A percentile compares a stretch with the other conserved stretches of the same genome.
These are phyloP conservation scores for Eciton burchellii DNA, from an alignment of 1,140 invertebrate genomes.

Conservation along the genomic window DNA sequence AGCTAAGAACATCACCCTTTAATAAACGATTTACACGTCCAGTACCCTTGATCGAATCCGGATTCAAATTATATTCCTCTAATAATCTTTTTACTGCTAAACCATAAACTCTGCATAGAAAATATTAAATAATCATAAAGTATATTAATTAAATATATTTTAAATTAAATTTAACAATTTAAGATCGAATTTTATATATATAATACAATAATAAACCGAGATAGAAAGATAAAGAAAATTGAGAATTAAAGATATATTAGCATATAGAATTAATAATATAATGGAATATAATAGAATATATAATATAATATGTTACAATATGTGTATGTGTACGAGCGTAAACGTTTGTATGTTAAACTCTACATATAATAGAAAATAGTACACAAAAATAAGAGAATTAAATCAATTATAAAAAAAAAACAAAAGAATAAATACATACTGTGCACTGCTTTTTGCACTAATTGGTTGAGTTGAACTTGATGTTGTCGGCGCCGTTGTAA, in stretches of 20 bases:
- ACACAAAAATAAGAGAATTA: neutral
- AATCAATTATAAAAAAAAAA: constrained; percentile 14
- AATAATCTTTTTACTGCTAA: constrained; percentile 88
- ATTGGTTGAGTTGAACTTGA: constrained; percentile 74
- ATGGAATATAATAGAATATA: no score
- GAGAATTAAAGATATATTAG: no score
- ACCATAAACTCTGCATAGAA: constrained; percentile 84
- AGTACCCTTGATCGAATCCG: constrained; percentile 85
- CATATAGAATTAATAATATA: no score
- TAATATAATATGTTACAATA: no score
- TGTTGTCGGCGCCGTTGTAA: constrained; percentile 73
- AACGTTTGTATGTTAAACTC: no score
- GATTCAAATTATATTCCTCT: constrained; percentile 87
- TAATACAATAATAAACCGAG: neutral
- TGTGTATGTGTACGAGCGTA: no score
- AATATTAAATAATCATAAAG: neutral
- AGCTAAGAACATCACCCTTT: constrained; percentile 89
- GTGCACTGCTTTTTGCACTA: constrained; percentile 78
- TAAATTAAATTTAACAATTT: neutral
- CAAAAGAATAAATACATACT: constrained; percentile 73
- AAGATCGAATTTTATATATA: no score
- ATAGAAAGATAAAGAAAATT: neutral
- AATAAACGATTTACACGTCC: constrained; percentile 88
- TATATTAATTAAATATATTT: neutral
- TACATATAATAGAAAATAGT: neutral